phyloP scores from a whole-genome alignment of 2,888 invertebrate genomes.

The Caenorhabditis sp. region DNA sequence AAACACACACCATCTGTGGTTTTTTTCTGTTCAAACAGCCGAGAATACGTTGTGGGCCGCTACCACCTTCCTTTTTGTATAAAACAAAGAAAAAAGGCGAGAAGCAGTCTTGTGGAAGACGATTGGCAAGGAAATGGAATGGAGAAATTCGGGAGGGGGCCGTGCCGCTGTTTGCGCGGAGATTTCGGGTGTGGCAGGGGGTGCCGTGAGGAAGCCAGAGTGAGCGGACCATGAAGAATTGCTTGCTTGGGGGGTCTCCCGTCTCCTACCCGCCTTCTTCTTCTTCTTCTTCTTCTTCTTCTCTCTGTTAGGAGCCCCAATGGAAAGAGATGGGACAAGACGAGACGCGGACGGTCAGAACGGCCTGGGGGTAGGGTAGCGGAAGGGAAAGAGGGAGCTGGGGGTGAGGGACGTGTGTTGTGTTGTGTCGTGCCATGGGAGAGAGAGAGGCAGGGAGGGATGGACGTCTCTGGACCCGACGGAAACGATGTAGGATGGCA shows the following conservation, averaged over 20 bases:
- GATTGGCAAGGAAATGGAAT: neutral
- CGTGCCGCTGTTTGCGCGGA: slow-evolving; percentile 25
- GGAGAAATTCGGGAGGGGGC: slow-evolving; percentile 1
- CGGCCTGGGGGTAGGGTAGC: neutral
- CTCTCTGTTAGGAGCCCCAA: neutral
- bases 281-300: neutral
- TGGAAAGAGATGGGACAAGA: too few relatives aligned
- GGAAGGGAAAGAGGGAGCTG: neutral
- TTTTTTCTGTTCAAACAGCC: too few relatives aligned
- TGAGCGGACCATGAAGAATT: slow-evolving; percentile 42
- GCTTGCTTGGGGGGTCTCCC: slow-evolving; percentile 45
- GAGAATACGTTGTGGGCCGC: too few relatives aligned
- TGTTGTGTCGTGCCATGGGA: too few relatives aligned
- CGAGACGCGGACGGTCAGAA: neutral
- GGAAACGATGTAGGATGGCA: neutral
- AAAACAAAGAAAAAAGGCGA: too few relatives aligned
- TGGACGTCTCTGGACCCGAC: neutral
- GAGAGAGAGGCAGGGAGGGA: too few relatives aligned
- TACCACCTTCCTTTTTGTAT: too few relatives aligned
- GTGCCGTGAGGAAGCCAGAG: slow-evolving; percentile 1
- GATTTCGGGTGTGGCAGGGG: slow-evolving; percentile 18
- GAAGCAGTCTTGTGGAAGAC: neutral
- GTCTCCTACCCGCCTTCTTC: too few relatives aligned
- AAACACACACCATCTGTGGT: too few relatives aligned
- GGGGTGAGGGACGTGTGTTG: neutral